Conservation (phyloP, 1,140 invertebrate genomes). For the Tetranychus urticae region DNA sequence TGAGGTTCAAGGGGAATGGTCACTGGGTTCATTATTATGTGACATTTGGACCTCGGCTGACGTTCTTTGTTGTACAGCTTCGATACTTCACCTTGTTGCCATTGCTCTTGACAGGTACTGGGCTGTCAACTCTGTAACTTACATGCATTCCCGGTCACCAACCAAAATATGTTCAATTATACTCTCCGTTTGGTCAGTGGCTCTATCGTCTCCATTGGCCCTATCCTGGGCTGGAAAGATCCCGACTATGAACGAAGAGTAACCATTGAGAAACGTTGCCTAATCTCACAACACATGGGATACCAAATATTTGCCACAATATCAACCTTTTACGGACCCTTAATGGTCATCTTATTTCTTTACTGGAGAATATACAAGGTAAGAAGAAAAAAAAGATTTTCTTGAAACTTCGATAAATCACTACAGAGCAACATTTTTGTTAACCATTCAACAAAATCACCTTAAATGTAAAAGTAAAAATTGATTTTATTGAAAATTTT, state of each 20-base stretch:
- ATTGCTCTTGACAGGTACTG: slow-evolving; percentile 73
- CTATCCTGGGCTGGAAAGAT: slow-evolving; percentile 63
- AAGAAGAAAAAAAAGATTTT: neutral
- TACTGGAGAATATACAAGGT: slow-evolving; percentile 59
- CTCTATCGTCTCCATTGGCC: slow-evolving; percentile 61
- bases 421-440: too few relatives aligned
- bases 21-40: slow-evolving; percentile 56
- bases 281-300: slow-evolving; percentile 74
- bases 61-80: slow-evolving; percentile 74
- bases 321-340: slow-evolving; percentile 79
- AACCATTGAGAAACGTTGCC: slow-evolving; percentile 47
- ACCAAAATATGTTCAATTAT: slow-evolving; percentile 68
- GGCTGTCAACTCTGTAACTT: slow-evolving; percentile 84
- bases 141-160: slow-evolving; percentile 64
- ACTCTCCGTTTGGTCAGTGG: slow-evolving; percentile 55
- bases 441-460: too few relatives aligned
- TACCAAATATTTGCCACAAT: slow-evolving; percentile 54
- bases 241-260: slow-evolving; percentile 56
- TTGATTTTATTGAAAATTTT: too few relatives aligned
- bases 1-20: slow-evolving; percentile 43
- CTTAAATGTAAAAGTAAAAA: too few relatives aligned
- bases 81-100: slow-evolving; percentile 69
- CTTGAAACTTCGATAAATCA: too few relatives aligned
- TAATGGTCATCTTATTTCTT: slow-evolving; percentile 69
- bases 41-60: slow-evolving; percentile 83